Conservation (phyloP, 2,888 invertebrate species). For the Drosophila aldrichi region DNA sequence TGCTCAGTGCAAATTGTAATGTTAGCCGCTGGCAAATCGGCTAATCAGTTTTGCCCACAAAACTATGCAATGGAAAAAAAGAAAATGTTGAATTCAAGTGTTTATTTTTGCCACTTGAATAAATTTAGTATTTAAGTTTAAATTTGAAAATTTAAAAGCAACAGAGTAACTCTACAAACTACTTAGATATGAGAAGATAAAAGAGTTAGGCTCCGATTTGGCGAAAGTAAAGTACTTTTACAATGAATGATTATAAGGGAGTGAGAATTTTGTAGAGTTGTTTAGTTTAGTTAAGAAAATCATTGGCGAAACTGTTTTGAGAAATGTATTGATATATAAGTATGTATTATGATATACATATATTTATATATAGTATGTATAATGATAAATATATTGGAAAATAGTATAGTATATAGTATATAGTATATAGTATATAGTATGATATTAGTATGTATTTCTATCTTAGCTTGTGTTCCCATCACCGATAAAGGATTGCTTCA, state of each 20-base stretch:
- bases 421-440: too few species aligned
- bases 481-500: too few species aligned
- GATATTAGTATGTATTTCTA: too few species aligned
- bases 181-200: not conserved
- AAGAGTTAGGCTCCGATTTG: not conserved
- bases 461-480: too few species aligned
- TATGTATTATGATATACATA: too few species aligned
- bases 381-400: too few species aligned
- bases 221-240: not conserved
- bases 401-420: too few species aligned
- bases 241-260: not conserved
- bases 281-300: not conserved
- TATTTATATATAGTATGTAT: too few species aligned
- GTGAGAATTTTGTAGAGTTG: not conserved
- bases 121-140: not conserved
- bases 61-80: slow-evolving; percentile 12
- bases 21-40: slow-evolving; percentile 32
- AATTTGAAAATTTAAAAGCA: not conserved
- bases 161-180: not conserved
- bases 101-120: too few species aligned
- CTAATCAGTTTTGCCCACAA: slow-evolving; percentile 28
- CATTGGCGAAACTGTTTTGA: too few species aligned
- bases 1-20: slow-evolving; percentile 57
- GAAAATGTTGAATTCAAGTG: not conserved
- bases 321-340: too few species aligned